Evolutionary conservation across 2,888 invertebrate species (phyloP).

Genomic region (Eugnorisma glareosa): DNA sequence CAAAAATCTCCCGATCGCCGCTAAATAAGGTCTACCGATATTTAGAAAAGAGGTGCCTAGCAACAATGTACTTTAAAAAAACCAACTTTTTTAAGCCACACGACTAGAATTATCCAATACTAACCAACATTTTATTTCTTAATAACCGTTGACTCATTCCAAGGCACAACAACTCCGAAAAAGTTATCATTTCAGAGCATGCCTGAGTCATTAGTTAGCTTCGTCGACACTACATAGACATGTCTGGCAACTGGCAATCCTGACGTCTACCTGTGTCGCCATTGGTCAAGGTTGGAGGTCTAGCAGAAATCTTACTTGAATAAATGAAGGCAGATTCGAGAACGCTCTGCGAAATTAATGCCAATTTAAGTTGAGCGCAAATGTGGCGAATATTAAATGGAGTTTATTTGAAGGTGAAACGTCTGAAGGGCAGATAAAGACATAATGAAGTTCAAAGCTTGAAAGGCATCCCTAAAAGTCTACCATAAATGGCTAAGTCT

Average conservation of each 20-base stretch:
- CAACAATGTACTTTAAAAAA: not conserved
- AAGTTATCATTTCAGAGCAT: constrained; percentile 30
- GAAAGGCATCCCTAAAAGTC: constrained; percentile 1
- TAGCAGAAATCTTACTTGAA: constrained; percentile 34
- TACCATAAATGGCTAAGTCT: not conserved
- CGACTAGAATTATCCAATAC: not conserved
- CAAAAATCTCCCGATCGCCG: not conserved
- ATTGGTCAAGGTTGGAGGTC: constrained; percentile 53
- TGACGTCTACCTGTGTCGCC: constrained; percentile 33
- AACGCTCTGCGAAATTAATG: constrained; percentile 39
- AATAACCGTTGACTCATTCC: constrained; percentile 47
- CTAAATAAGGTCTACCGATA: not conserved
- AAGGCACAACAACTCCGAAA: constrained; percentile 25
- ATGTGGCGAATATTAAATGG: constrained; percentile 29
- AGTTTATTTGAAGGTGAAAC: constrained; percentile 38
- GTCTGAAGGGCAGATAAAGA: constrained; percentile 40
- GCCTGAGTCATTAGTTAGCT: constrained; percentile 54
- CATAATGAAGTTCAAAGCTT: constrained; percentile 21
- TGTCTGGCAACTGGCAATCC: constrained; percentile 35
- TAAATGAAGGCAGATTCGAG: constrained; percentile 19
- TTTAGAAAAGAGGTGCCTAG: not conserved
- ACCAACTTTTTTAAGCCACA: not conserved
- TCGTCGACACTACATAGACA: constrained; percentile 44
- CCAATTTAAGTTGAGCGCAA: constrained; percentile 18
- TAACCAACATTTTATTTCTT: constrained; percentile 15